Percentiles rank a stretch among this genome's conserved stretches.
phyloP scores from a whole-genome alignment of 2,888 invertebrate species.

The Pantelozetes paolii region DNA sequence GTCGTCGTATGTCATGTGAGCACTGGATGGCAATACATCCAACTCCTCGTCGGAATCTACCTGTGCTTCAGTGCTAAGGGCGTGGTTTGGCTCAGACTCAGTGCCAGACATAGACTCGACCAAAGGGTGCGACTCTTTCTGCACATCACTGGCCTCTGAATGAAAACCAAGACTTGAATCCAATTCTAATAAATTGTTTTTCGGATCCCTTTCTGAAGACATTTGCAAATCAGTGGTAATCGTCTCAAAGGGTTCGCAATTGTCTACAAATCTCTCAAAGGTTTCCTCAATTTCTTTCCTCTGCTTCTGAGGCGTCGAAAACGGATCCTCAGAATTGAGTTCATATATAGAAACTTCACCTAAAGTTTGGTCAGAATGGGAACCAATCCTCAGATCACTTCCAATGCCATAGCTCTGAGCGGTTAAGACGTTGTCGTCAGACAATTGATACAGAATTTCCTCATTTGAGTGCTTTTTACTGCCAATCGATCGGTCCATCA shows the following conservation, averaged over 20 bases:
- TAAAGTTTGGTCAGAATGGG: not conserved
- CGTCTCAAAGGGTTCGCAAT: conserved; percentile 7
- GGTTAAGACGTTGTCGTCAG: conserved; percentile 12
- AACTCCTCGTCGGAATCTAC: not conserved
- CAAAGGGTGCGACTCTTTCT: not conserved
- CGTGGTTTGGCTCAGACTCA: not conserved
- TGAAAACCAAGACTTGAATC: not conserved
- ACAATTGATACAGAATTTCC: conserved; percentile 9
- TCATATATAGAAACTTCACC: not conserved
- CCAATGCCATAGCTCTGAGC: conserved; percentile 23
- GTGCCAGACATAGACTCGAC: not conserved
- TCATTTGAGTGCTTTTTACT: not conserved
- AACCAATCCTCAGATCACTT: conserved; percentile 18
- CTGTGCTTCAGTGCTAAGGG: not conserved
- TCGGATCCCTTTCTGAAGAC: no score
- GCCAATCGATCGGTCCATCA: not conserved
- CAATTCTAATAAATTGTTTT: conserved; percentile 6
- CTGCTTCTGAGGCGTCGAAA: conserved; percentile 11
- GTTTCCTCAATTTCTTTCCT: not conserved
- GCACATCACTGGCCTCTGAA: not conserved
- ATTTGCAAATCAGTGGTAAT: conserved; percentile 1
- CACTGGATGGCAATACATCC: conserved; percentile 4
- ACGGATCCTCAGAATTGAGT: conserved; percentile 11
- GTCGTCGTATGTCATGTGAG: not conserved
- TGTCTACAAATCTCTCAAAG: not conserved